Evolutionary conservation across 1,140 invertebrate species (phyloP), one percentile per base, ranked within the genome.

Genomic region (Semibalanus balanoides): DNA sequence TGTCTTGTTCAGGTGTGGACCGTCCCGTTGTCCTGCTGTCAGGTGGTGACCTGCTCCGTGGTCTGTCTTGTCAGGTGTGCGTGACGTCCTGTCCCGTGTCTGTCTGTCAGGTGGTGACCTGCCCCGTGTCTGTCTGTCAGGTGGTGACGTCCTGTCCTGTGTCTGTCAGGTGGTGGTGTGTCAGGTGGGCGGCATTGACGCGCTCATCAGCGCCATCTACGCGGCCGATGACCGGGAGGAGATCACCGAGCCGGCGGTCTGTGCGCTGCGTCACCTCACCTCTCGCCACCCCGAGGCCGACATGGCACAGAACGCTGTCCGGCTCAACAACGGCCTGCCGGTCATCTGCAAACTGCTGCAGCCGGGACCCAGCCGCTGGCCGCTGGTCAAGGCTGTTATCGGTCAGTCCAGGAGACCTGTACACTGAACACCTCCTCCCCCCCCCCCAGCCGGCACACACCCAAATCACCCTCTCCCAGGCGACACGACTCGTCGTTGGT

Each of bases 161-260:
- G n/a, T n/a, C n/a, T n/a, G n/a, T n/a, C 51, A 76, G 75, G 75
- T 78, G 7, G 89, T 88, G 11, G 92, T 95, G n/a, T 93, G 91
- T 84, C 93, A 98, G 86, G 91, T 95, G n/a, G 94, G 95, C 74
- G 96, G 97, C 72, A 95, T 99, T 76, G 94, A 97, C 81, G 95
- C 96, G 0, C 86, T 99, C 14, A 94, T 98, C 11, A 90, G 93
- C 76, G 97, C 96, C 0, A 95, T 98, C 79, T 90, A 95, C 75
- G 93, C 92, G 82, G 96, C 96, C 74, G 94, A 95, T 30, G 96
- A 98, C 84, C 89, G 95, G 74, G 97, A 99, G 84, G 97, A 99
- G 85, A 98, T 99, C 79, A 98, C 96, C 25, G 96, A 99, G 85
- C 96, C 97, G 35, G 95, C 96, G 17, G 94, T 87, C n/a, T 99